These are phyloP conservation scores for Aptenodytes patagonicus DNA, from an alignment of 2,113 vertebrate species.

Conservation along the genomic window DNA sequence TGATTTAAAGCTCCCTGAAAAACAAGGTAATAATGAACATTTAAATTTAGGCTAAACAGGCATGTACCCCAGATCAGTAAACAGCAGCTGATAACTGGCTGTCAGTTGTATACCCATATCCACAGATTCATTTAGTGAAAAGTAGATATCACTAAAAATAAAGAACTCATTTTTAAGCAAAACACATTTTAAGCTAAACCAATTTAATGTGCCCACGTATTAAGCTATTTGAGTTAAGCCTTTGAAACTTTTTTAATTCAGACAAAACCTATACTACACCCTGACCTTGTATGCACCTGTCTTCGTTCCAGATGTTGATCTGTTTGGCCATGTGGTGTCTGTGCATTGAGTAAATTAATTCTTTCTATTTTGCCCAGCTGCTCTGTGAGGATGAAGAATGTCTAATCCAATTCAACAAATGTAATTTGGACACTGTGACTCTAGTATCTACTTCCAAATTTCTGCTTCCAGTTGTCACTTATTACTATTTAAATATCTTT, in stretches of 20 bases:
- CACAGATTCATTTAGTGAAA: not conserved
- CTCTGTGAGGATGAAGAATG: not conserved
- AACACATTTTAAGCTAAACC: not conserved
- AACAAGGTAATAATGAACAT: not conserved
- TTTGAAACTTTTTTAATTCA: not conserved
- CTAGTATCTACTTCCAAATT: not conserved
- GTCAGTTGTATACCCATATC: not conserved
- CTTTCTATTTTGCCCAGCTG: not conserved
- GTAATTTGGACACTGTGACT: not conserved
- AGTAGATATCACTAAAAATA: not conserved
- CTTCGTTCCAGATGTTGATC: not conserved
- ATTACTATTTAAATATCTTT: not conserved
- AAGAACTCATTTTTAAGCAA: not conserved
- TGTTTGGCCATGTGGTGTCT: not conserved
- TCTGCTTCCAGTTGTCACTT: not conserved
- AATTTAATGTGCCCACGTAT: not conserved
- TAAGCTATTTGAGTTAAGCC: not conserved
- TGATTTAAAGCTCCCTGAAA: not conserved
- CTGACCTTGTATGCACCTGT: not conserved
- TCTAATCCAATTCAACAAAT: not conserved
- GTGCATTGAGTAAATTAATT: not conserved
- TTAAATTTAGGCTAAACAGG: not conserved
- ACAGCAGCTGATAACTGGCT: not conserved
- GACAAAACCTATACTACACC: not conserved
- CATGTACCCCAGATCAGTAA: not conserved